Conservation (phyloP, 2,113 vertebrate species). For the Plotosus lineatus region DNA sequence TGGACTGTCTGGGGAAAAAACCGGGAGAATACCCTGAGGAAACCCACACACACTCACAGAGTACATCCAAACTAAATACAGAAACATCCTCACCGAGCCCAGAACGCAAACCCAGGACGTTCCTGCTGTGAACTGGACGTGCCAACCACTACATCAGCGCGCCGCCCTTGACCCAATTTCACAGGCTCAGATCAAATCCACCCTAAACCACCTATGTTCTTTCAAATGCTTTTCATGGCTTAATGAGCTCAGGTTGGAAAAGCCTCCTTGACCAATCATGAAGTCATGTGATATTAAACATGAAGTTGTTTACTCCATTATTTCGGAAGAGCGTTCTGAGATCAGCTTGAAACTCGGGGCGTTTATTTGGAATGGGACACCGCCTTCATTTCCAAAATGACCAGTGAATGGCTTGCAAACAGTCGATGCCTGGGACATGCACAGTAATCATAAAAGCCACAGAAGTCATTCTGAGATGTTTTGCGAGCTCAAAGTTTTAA, state of each 20-base stretch:
- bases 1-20: too few species aligned
- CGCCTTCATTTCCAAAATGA: neutral
- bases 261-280: neutral
- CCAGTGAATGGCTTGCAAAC: slow-evolving; percentile 5
- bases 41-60: too few species aligned
- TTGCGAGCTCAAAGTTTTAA: slow-evolving; percentile 15
- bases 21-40: too few species aligned
- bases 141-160: too few species aligned
- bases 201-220: neutral
- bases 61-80: too few species aligned
- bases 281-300: neutral
- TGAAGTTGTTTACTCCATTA: neutral
- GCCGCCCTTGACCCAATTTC: too few species aligned
- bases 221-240: neutral
- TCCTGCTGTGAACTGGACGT: too few species aligned
- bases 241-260: neutral
- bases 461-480: slow-evolving; percentile 9
- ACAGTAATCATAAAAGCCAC: neutral
- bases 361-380: neutral
- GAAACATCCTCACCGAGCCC: too few species aligned
- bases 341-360: too few species aligned
- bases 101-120: too few species aligned
- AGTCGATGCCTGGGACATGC: neutral
- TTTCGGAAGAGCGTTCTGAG: neutral
- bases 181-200: neutral